Evolutionary conservation across 2,113 vertebrate genomes (phyloP).

Genomic region (Menidia beryllina): DNA sequence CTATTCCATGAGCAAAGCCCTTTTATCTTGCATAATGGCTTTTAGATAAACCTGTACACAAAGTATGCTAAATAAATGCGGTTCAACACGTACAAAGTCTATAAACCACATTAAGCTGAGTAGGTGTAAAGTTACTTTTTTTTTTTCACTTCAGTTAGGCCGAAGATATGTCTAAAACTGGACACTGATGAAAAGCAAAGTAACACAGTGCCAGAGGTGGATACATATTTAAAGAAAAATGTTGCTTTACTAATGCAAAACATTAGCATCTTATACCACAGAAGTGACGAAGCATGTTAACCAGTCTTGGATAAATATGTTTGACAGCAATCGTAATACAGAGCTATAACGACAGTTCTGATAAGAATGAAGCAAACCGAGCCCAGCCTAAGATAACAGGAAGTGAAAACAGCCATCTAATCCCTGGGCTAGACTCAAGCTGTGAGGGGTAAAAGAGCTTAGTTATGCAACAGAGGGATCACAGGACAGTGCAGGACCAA

Average conservation of each 20-base stretch:
- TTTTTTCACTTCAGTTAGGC: too few species aligned
- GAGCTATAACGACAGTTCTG: slow-evolving; percentile 2
- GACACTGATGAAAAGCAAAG: background rate
- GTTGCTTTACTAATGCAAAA: background rate
- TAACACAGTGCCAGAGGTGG: background rate
- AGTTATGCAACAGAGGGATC: slow-evolving; percentile 70
- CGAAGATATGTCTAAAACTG: slow-evolving; percentile 2
- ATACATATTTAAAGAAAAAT: background rate
- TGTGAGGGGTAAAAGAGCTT: slow-evolving; percentile 71
- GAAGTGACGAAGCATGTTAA: background rate
- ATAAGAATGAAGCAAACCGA: slow-evolving; percentile 46
- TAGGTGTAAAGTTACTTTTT: background rate
- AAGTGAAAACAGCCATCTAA: slow-evolving; percentile 75
- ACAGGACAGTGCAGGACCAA: slow-evolving; percentile 50
- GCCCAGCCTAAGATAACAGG: slow-evolving; percentile 66
- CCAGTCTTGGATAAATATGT: too few species aligned
- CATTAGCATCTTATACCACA: background rate
- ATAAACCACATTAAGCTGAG: background rate
- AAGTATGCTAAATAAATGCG: slow-evolving; percentile 28
- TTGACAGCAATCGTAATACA: slow-evolving; percentile 6
- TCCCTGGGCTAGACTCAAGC: slow-evolving; percentile 76
- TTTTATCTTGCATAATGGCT: slow-evolving; percentile 60
- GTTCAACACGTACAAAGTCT: slow-evolving; percentile 5
- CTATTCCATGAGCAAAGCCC: slow-evolving; percentile 32
- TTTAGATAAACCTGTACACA: slow-evolving; percentile 45